phyloP scores from a whole-genome alignment of 2,888 invertebrate genomes.

The Dorcus parallelipipedus region DNA sequence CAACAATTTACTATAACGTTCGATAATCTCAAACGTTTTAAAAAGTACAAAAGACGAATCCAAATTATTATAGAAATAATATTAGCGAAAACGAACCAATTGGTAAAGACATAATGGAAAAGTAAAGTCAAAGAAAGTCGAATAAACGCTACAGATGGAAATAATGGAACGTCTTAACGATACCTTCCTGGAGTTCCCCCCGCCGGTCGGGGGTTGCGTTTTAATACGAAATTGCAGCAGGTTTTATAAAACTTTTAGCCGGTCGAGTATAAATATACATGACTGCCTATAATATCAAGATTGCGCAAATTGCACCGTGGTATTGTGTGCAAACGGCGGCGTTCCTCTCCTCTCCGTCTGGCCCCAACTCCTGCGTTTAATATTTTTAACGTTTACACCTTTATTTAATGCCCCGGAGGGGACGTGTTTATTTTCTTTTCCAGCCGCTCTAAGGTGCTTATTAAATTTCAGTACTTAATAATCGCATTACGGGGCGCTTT shows the following conservation, averaged over 20 bases:
- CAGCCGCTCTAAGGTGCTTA: conserved; percentile 41
- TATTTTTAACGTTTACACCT: conserved; percentile 46
- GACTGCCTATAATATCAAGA: conserved; percentile 45
- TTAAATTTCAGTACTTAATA: conserved; percentile 45
- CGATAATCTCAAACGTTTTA: too few relatives aligned
- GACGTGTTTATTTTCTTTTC: conserved; percentile 41
- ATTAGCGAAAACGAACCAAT: background rate
- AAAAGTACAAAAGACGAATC: too few relatives aligned
- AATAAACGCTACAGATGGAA: conserved; percentile 48
- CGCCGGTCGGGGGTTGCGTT: conserved; percentile 31
- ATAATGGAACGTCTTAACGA: conserved; percentile 50
- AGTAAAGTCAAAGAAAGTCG: conserved; percentile 43
- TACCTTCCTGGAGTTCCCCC: conserved; percentile 34
- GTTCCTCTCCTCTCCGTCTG: conserved; percentile 26
- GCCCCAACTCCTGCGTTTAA: conserved; percentile 28
- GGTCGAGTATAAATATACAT: conserved; percentile 47
- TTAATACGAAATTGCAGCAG: conserved; percentile 44
- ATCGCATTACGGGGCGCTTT: conserved; percentile 28
- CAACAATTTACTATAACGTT: too few relatives aligned
- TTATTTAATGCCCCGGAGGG: conserved; percentile 43
- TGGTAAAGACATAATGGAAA: conserved; percentile 19
- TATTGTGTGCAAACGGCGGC: conserved; percentile 38
- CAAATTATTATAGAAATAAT: background rate
- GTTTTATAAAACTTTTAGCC: conserved; percentile 44
- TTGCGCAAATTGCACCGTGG: conserved; percentile 43